Percentiles rank a stretch among this genome's conserved stretches.
These are phyloP conservation scores for Eunapius fragilis DNA, from an alignment of 37 sponge, comb jelly and placozoan genomes.

Conservation along the genomic window DNA sequence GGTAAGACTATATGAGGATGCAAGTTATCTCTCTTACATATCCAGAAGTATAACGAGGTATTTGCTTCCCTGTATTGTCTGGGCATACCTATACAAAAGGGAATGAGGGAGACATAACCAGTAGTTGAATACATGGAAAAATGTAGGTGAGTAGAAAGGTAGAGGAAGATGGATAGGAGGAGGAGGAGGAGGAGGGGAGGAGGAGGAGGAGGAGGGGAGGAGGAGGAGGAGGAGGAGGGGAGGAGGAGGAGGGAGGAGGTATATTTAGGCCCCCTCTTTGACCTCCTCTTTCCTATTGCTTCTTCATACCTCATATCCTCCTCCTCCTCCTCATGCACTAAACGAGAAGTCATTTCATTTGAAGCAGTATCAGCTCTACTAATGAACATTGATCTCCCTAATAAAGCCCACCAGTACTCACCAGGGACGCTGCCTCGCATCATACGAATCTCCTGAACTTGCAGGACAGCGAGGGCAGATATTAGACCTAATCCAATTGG, in stretches of 20 bases:
- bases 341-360: no score
- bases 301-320: no score
- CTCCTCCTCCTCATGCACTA: no score
- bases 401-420: not conserved
- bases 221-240: not conserved
- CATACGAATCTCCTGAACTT: conserved; percentile 33
- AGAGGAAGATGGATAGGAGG: not conserved
- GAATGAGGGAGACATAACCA: not conserved
- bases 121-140: no score
- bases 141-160: no score
- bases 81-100: conserved; percentile 20
- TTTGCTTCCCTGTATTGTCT: conserved; percentile 23
- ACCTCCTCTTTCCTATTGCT: no score
- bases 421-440: conserved; percentile 43
- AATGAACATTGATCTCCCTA: not conserved
- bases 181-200: no score
- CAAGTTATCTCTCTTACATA: conserved; percentile 4
- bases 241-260: not conserved
- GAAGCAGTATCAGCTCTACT: no score
- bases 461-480: conserved; percentile 33
- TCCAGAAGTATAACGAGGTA: conserved; percentile 39
- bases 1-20: not conserved
- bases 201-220: no score
- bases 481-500: conserved; percentile 27
- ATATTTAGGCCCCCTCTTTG: no score